Evolutionary conservation across 2,888 invertebrate species (phyloP), one percentile per base, ranked within the genome.

Genomic region (Sarcophaga carnaria): DNA sequence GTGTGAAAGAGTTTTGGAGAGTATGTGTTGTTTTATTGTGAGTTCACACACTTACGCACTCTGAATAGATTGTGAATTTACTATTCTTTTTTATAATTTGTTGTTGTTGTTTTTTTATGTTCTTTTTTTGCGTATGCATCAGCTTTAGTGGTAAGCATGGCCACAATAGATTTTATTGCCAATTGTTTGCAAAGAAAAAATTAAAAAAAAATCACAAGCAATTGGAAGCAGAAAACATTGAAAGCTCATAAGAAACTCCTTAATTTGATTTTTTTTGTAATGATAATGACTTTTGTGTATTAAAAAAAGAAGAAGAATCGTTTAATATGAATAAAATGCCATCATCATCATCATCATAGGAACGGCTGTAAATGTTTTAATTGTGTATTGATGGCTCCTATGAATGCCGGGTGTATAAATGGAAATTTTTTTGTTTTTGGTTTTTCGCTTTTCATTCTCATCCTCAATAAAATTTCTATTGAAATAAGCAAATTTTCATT

Each of bases 381-480:
- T 37, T 10, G 8, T 2, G 37, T 10, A 37, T 37, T 37, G 37
- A 37, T 37, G 37, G 37, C 37, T 37, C 37, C 37, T 37, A 37
- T 37, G 37, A 37, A 37, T 37, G 37, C 37, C 6, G 37, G 6
- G 37, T 2, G 37, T 37, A 6, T 37, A 37, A 37, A 37, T 37
- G 37, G 37, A 37, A 37, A 37, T 37, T 6, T 6, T 37, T 37
- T 6, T 67, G 67, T 59, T 78, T 49, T 37, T n/a, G 47, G 14
- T 70, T 80, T 77, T 45, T 54, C 6, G 25, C 12, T 71, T 70
- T 83, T 70, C 4, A 76, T 86, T 86, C 83, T 80, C 86, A 83
- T 83, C 80, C 80, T 86, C 86, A 86, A 86, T 83, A 80, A 72
- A 67, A 69, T 2, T 72, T 83, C 37, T 74, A 54, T 79, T 67